phyloP scores from a whole-genome alignment of 2,113 vertebrate species.

The Varanus salvator region DNA sequence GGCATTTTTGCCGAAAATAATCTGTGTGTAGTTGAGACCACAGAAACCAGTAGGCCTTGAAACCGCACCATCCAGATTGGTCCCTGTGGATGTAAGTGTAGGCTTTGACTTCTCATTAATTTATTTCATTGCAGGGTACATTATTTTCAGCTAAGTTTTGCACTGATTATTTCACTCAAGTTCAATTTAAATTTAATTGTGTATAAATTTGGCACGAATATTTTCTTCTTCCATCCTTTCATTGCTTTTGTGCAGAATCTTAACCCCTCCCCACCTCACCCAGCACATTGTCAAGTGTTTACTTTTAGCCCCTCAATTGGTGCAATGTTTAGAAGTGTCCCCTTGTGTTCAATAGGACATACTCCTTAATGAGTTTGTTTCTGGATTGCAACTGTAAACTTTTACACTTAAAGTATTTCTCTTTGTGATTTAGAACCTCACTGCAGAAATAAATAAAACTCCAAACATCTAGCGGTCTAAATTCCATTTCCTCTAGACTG shows the following conservation, averaged over 20 bases:
- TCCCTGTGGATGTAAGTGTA: neutral
- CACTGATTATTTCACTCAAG: constrained; percentile 14
- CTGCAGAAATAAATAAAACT: neutral
- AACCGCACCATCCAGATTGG: neutral
- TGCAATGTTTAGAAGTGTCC: neutral
- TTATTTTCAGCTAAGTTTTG: constrained; percentile 38
- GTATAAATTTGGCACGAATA: constrained; percentile 22
- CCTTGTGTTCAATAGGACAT: neutral
- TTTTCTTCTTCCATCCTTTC: constrained; percentile 46
- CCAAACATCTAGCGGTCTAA: neutral
- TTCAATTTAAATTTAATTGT: constrained; percentile 45
- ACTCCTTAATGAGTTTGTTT: constrained; percentile 20
- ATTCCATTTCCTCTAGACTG: neutral
- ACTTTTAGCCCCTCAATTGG: constrained; percentile 37
- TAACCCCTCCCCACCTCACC: neutral
- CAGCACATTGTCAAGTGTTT: neutral
- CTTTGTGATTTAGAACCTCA: constrained; percentile 8
- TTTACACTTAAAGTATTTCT: constrained; percentile 39
- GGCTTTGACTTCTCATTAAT: constrained; percentile 37
- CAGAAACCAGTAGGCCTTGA: constrained; percentile 1
- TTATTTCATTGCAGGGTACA: constrained; percentile 27
- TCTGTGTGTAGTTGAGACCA: neutral
- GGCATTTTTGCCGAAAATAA: constrained; percentile 11
- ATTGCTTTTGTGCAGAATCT: constrained; percentile 31
- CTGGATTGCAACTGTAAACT: constrained; percentile 38